A percentile compares a stretch with the other conserved stretches of the same genome.
Evolutionary conservation across 2,113 vertebrate genomes (phyloP).

Genomic region (Myiopsitta monachus): DNA sequence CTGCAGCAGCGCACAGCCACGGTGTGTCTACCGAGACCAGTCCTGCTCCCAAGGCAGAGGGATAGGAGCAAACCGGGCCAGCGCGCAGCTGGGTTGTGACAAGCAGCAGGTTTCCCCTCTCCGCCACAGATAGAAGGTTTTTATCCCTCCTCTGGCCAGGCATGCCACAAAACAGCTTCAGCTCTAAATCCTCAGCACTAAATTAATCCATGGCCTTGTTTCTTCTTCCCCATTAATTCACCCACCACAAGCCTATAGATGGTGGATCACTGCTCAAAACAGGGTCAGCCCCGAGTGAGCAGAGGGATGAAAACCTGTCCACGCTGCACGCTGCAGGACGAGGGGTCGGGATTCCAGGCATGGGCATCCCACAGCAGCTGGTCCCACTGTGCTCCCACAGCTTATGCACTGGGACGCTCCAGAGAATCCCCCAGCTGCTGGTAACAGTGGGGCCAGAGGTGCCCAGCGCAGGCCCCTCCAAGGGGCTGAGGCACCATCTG

Average conservation of each 20-base stretch:
- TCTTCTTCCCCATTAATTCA: not conserved
- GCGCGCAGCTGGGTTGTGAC: not conserved
- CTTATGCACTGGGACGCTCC: too few relatives aligned
- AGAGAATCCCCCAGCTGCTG: not conserved
- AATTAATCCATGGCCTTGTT: not conserved
- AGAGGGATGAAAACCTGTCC: not conserved
- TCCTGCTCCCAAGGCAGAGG: not conserved
- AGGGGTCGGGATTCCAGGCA: too few relatives aligned
- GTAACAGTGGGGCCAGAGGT: not conserved
- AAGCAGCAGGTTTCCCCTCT: not conserved
- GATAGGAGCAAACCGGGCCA: accelerated
- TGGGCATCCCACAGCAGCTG: accelerated
- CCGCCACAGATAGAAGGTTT: not conserved
- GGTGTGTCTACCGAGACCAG: accelerated
- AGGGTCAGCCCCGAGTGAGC: not conserved
- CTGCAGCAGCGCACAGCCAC: too few relatives aligned
- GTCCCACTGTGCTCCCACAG: accelerated
- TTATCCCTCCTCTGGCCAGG: not conserved
- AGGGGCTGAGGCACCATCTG: accelerated
- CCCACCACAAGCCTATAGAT: accelerated
- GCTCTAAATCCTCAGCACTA: not conserved
- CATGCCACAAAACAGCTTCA: not conserved
- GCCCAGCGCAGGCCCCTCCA: accelerated
- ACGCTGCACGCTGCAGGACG: accelerated
- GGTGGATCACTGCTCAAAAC: not conserved